These are phyloP conservation scores for Myiozetetes cayanensis DNA, from an alignment of 2,113 vertebrate genomes.

Conservation along the genomic window DNA sequence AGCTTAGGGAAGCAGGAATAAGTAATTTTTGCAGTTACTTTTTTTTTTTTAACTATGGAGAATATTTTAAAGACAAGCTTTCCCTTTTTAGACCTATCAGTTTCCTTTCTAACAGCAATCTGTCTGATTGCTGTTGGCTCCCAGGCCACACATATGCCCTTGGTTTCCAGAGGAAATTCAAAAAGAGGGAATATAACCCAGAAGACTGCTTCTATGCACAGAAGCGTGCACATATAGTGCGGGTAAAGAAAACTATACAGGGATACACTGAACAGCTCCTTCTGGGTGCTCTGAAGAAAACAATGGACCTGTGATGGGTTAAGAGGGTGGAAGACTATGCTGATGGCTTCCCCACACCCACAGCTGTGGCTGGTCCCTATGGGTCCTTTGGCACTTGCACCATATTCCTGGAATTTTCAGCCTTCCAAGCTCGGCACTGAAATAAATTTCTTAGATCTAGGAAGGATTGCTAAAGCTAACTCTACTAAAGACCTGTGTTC, in stretches of 20 bases:
- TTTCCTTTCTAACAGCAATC: neutral
- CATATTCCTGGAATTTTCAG: neutral
- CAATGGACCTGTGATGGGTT: neutral
- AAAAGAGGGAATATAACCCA: neutral
- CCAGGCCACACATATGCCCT: neutral
- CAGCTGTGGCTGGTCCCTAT: neutral
- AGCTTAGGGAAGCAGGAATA: neutral
- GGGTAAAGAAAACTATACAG: neutral
- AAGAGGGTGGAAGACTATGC: neutral
- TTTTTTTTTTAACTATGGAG: neutral
- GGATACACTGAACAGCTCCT: neutral
- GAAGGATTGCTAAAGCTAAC: neutral
- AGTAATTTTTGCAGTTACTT: neutral
- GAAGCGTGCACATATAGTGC: rapidly evolving
- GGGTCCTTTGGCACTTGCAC: neutral
- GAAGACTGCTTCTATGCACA: neutral
- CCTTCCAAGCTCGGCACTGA: neutral
- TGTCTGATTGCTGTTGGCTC: neutral
- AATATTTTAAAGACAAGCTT: neutral
- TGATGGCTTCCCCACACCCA: neutral
- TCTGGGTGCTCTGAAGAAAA: neutral
- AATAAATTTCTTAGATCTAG: neutral
- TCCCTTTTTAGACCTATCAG: neutral
- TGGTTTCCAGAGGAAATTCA: neutral
- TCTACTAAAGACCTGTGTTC: neutral